Percentiles rank a stretch among this genome's conserved stretches.
These are phyloP conservation scores for Gymnarchus niloticus DNA, from an alignment of 2,113 vertebrate species.

Conservation along the genomic window DNA sequence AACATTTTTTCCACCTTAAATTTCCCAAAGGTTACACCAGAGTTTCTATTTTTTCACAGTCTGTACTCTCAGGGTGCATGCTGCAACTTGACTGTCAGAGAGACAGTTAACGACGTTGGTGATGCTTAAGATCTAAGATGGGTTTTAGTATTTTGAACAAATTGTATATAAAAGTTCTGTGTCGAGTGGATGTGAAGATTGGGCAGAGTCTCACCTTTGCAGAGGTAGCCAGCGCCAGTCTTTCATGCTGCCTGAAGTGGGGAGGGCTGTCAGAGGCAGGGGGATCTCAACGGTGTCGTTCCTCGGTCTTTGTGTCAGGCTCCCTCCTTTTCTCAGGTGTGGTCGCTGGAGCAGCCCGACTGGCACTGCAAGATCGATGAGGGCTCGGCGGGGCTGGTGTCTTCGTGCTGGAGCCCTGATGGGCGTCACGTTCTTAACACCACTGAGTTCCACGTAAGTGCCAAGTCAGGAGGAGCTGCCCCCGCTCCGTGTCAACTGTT, in stretches of 20 bases:
- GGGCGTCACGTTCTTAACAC: conserved; percentile 98
- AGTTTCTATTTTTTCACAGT: not conserved
- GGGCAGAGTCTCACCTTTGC: conserved; percentile 61
- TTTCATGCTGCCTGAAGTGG: conserved; percentile 56
- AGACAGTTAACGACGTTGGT: not conserved
- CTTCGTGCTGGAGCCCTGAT: conserved; percentile 93
- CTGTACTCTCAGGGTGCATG: not conserved
- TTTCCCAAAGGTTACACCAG: not conserved
- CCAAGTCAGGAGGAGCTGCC: conserved; percentile 44
- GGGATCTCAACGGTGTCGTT: not conserved
- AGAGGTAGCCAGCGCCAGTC: conserved; percentile 70
- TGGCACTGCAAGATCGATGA: conserved; percentile 98
- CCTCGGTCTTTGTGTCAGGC: not conserved
- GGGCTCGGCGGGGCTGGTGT: conserved; percentile 88
- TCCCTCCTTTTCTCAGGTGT: conserved; percentile 40
- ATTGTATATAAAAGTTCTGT: not conserved
- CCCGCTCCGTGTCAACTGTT: conserved; percentile 60
- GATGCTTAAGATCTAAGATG: not conserved
- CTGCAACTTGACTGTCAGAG: not conserved
- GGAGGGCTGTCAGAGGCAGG: not conserved
- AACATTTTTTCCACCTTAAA: not conserved
- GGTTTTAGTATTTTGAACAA: not conserved
- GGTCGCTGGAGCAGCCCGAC: conserved; percentile 89
- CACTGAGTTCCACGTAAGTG: conserved; percentile 93
- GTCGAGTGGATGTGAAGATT: not conserved